These are phyloP conservation scores for Mionectes olivaceus DNA, from an alignment of 2,797 vertebrate species.

Conservation along the genomic window DNA sequence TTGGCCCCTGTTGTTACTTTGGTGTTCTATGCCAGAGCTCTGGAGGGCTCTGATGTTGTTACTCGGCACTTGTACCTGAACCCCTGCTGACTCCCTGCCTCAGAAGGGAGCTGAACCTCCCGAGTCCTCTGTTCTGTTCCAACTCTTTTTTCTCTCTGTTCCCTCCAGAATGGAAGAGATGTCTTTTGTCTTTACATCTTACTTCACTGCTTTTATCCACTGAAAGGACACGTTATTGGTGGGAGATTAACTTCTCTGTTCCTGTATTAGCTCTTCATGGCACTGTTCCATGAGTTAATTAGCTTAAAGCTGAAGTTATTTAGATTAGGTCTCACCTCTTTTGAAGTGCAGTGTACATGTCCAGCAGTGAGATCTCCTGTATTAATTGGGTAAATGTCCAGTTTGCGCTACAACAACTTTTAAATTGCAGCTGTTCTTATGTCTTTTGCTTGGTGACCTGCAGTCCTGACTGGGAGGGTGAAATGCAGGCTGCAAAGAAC, in stretches of 20 bases:
- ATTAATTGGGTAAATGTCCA: not conserved
- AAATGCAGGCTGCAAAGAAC: not conserved
- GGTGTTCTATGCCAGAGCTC: not conserved
- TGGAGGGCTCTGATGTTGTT: rapidly evolving
- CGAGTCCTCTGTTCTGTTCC: not conserved
- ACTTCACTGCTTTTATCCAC: not conserved
- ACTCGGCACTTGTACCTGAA: not conserved
- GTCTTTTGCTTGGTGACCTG: not conserved
- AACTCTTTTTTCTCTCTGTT: not conserved
- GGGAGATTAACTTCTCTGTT: not conserved
- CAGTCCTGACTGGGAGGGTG: not conserved
- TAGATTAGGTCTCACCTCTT: conserved; percentile 12
- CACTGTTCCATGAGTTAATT: not conserved
- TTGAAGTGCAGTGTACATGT: not conserved
- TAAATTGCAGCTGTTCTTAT: not conserved
- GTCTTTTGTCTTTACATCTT: not conserved
- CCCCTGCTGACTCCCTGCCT: not conserved
- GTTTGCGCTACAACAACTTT: not conserved
- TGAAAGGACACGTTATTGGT: not conserved
- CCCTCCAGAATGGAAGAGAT: not conserved
- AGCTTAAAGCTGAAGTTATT: conserved; percentile 37
- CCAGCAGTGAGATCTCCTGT: not conserved
- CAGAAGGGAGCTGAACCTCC: not conserved
- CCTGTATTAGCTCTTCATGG: not conserved
- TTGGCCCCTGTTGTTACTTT: not conserved